Evolutionary conservation across 1,140 invertebrate genomes (phyloP).

Genomic region (Drosophila tsacasi): DNA sequence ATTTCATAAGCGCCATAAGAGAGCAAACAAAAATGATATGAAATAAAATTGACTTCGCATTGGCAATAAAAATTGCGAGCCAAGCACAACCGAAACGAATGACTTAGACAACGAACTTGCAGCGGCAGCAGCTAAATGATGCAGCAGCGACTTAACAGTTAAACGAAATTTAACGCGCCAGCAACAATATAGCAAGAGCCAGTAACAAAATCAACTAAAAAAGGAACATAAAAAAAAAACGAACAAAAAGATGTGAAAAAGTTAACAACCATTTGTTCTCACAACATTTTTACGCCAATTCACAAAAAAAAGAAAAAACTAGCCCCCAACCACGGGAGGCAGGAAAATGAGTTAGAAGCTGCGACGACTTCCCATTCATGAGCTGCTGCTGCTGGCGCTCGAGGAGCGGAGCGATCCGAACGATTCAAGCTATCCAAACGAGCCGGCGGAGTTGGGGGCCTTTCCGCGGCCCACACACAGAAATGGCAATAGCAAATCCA

Average conservation of each 20-base stretch:
- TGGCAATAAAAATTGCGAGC: slow-evolving; percentile 63
- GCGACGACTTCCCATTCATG: slow-evolving; percentile 76
- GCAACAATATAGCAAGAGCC: slow-evolving; percentile 39
- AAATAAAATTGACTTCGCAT: slow-evolving; percentile 36
- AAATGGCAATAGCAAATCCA: slow-evolving; percentile 55
- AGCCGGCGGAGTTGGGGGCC: slow-evolving; percentile 12
- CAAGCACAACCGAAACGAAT: slow-evolving; percentile 46
- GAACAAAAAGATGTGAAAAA: slow-evolving; percentile 68
- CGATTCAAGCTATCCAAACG: slow-evolving; percentile 50
- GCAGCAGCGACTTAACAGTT: slow-evolving; percentile 56
- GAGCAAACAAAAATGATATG: slow-evolving; percentile 36
- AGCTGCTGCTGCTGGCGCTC: slow-evolving; percentile 76
- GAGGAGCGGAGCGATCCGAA: slow-evolving; percentile 67
- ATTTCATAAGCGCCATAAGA: slow-evolving; percentile 44
- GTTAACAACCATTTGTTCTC: slow-evolving; percentile 82
- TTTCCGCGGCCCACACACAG: slow-evolving; percentile 73
- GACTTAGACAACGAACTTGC: slow-evolving; percentile 76
- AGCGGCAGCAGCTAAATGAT: slow-evolving; percentile 29
- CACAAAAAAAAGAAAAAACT: slow-evolving; percentile 61
- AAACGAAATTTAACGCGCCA: slow-evolving; percentile 73
- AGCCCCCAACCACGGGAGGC: slow-evolving; percentile 42
- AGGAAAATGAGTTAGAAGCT: slow-evolving; percentile 78
- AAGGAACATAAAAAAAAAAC: slow-evolving; percentile 25
- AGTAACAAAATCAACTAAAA: slow-evolving; percentile 59
- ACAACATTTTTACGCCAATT: slow-evolving; percentile 83